Evolutionary conservation across 2,888 invertebrate genomes (phyloP), one percentile per base, ranked within the genome.

Genomic region (Caenorhabditis japonica): DNA sequence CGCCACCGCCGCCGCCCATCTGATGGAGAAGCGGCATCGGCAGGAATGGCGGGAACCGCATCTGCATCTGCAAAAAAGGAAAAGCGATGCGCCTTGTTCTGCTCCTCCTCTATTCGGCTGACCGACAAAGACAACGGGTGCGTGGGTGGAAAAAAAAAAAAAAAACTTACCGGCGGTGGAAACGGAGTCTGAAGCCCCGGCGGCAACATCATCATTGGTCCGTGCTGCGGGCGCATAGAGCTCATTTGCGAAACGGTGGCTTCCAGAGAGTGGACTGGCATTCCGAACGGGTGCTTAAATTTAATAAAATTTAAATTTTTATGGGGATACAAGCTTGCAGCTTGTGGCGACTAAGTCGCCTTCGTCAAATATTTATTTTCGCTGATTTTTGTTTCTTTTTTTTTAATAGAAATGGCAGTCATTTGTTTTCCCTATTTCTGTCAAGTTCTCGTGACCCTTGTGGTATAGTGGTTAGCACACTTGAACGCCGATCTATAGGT

Each of bases 121-220:
- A 49, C 41, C 33, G n/a, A 19, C 5, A 2, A 25, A 25, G 17
- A 44, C 38, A 34, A 46, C 19, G 2, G 15, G 5, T 21, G n/a
- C 8, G 2, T 1, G 38, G 39, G 25, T 34, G 4, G 21, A 19
- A 15, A 17, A 33, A 13, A 25, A 38, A 10, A 10, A n/a, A n/a
- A 2, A 7, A 15, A 19, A 15, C 43, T 53, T 53, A 70, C 64
- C 51, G 61, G 66, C 36, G 68, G 68, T 10, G 68, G 61, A 56
- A 61, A 74, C 4, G 38, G 34, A 4, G 43, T 41, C 17, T 34
- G 41, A 2, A 74, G 39, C 33, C 68, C 74, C 8, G 68, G 74
- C 7, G 74, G 74, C 61, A 74, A 47, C 17, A 74, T 44, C 74
- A 70, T 69, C 75, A 70, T 75, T 19, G 43, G 44, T 10, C 19